A percentile compares a stretch with the other conserved stretches of the same genome.
Conservation (phyloP, 2,113 vertebrate genomes). For the Herpailurus yagouaroundi region DNA sequence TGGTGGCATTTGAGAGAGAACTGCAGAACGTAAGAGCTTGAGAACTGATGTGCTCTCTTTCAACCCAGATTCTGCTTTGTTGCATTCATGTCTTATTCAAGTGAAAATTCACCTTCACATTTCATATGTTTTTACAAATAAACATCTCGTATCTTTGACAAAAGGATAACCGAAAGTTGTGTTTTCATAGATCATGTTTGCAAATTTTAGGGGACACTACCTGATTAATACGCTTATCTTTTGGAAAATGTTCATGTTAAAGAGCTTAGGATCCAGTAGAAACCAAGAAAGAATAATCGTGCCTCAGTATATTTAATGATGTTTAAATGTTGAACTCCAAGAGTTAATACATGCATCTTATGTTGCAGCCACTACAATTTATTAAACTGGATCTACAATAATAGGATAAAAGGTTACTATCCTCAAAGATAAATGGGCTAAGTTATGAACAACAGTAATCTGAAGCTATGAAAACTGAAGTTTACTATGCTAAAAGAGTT, state of each 20-base stretch:
- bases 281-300: background rate
- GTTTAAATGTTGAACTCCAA: background rate
- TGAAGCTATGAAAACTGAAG: background rate
- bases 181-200: background rate
- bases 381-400: background rate
- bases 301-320: background rate
- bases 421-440: background rate
- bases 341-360: background rate
- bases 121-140: background rate
- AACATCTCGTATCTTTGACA: background rate
- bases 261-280: background rate
- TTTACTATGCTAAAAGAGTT: background rate
- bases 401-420: background rate
- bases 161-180: background rate
- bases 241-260: background rate
- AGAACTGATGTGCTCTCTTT: background rate
- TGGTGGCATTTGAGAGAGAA: background rate
- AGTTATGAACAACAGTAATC: background rate
- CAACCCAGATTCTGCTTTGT: background rate
- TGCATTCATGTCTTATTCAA: background rate
- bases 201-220: background rate
- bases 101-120: background rate
- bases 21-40: background rate
- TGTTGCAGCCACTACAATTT: background rate
- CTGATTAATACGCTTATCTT: background rate